phyloP scores from a whole-genome alignment of 2,797 vertebrate species.

The Eleutherodactylus coqui region DNA sequence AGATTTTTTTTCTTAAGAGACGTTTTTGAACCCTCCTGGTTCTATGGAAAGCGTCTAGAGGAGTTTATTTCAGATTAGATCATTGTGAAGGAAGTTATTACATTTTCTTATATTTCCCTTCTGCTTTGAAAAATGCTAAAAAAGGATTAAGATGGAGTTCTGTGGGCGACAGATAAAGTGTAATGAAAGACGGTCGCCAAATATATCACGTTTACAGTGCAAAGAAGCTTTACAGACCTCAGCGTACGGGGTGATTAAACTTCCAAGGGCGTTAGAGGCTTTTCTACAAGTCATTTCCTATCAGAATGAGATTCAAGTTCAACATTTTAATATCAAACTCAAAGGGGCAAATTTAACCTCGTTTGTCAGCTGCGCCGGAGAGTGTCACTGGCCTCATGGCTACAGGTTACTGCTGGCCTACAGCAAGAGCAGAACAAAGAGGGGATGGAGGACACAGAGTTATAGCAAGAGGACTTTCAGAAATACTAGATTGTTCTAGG shows the following conservation, averaged over 20 bases:
- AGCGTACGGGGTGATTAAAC: slow-evolving; percentile 21
- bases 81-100: neutral
- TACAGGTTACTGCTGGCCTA: slow-evolving; percentile 9
- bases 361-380: slow-evolving; percentile 22
- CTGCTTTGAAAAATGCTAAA: neutral
- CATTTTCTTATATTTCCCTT: neutral
- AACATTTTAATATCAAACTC: slow-evolving; percentile 31
- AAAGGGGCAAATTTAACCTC: slow-evolving; percentile 36
- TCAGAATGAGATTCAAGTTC: slow-evolving; percentile 47
- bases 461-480: neutral
- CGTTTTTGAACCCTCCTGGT: neutral
- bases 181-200: slow-evolving; percentile 31
- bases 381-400: neutral
- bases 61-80: neutral
- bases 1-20: neutral
- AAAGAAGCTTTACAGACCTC: slow-evolving; percentile 24
- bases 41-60: neutral
- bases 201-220: slow-evolving; percentile 30
- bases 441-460: neutral
- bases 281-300: slow-evolving; percentile 48
- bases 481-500: neutral
- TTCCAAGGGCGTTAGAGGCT: slow-evolving; percentile 46
- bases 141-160: slow-evolving; percentile 42
- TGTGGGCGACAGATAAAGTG: slow-evolving; percentile 42
- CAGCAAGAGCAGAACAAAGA: slow-evolving; percentile 17